Conservation (phyloP, 2,888 invertebrate species). For the Microctonus aethiopoides region DNA sequence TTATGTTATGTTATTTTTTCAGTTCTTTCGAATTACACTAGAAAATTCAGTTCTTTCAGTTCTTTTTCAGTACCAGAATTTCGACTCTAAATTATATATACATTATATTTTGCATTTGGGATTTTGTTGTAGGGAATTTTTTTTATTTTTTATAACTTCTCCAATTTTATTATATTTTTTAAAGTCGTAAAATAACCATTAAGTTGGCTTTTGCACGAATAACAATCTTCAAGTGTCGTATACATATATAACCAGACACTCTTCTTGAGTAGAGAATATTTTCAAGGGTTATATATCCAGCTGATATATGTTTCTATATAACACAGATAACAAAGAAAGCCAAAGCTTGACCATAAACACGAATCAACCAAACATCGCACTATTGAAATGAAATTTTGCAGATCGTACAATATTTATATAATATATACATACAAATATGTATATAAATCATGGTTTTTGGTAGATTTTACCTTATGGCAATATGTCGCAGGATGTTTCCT, state of each 20-base stretch:
- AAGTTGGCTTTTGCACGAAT: no score
- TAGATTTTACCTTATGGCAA: no score
- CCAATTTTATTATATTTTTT: background rate
- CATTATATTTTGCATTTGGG: background rate
- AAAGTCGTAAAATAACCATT: background rate
- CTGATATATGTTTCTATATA: background rate
- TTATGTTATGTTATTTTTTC: no score
- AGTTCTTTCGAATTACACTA: no score
- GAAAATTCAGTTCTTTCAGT: no score
- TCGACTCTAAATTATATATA: no score
- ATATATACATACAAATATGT: background rate
- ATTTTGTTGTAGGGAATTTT: background rate
- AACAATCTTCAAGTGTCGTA: background rate
- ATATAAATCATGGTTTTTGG: no score
- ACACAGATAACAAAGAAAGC: conserved; percentile 33
- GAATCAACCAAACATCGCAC: background rate
- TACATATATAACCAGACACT: no score
- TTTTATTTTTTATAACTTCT: background rate
- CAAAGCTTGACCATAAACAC: conserved; percentile 30
- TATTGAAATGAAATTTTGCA: conserved; percentile 34
- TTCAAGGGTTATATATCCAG: no score
- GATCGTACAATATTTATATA: conserved; percentile 16
- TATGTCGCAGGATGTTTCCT: conserved; percentile 23
- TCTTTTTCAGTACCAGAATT: no score
- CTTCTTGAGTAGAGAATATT: background rate